These are phyloP conservation scores for Varroa destructor DNA, from an alignment of 1,140 invertebrate genomes.

Conservation along the genomic window DNA sequence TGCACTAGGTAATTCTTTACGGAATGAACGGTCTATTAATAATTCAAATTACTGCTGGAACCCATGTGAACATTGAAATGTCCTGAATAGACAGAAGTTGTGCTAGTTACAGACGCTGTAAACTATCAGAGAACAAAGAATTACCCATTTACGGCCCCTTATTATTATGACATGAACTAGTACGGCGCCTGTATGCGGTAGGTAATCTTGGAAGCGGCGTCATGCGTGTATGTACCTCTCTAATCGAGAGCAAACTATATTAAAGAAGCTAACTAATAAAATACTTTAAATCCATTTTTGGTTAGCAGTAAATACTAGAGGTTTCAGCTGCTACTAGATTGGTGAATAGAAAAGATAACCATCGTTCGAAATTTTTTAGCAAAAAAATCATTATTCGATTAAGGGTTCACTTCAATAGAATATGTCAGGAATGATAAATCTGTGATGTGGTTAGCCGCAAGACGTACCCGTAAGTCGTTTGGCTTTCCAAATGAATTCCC, in stretches of 20 bases:
- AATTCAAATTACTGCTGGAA: no score
- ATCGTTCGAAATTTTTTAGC: no score
- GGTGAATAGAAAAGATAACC: no score
- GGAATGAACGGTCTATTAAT: no score
- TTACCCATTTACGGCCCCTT: not conserved
- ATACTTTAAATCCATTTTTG: not conserved
- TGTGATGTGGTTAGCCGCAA: not conserved
- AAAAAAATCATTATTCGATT: no score
- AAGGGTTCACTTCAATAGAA: not conserved
- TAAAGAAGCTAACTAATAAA: not conserved
- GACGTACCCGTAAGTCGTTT: conserved; percentile 18
- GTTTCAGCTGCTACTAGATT: no score
- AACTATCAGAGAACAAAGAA: not conserved
- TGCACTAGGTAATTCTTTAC: no score
- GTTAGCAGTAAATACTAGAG: no score
- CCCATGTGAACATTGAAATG: not conserved
- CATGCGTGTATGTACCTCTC: not conserved
- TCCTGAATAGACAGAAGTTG: not conserved
- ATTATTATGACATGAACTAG: not conserved
- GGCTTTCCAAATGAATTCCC: conserved; percentile 22
- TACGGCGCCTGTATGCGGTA: not conserved
- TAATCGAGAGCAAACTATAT: not conserved
- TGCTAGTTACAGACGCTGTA: not conserved
- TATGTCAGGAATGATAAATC: not conserved
- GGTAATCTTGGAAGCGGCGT: conserved; percentile 1